These are phyloP conservation scores for Pseudolaguvia tuberculata DNA, from an alignment of 2,113 vertebrate species.

Conservation along the genomic window DNA sequence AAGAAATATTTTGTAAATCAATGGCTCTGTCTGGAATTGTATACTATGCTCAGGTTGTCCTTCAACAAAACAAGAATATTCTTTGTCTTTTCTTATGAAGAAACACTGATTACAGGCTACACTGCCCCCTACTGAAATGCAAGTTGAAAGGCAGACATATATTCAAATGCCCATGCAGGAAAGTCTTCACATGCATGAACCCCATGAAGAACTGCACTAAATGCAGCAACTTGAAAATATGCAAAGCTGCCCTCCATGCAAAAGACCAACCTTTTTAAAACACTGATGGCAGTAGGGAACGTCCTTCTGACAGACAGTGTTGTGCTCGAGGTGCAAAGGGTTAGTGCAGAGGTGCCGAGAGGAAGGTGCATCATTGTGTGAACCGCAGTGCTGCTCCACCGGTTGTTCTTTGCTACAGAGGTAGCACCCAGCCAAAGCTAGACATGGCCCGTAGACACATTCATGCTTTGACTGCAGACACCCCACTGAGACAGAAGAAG, in stretches of 20 bases:
- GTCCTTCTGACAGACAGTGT: slow-evolving; percentile 79
- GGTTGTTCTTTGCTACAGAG: slow-evolving; percentile 75
- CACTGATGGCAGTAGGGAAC: slow-evolving; percentile 86
- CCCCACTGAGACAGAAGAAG: slow-evolving; percentile 55
- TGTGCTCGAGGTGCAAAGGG: slow-evolving; percentile 82
- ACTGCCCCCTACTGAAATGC: neutral
- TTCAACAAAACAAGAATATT: neutral
- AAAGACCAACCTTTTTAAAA: slow-evolving; percentile 86
- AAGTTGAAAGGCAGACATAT: neutral
- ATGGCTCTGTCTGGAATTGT: no score
- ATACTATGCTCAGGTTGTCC: neutral
- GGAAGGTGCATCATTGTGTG: slow-evolving; percentile 71
- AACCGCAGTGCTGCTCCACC: slow-evolving; percentile 70
- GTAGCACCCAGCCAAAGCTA: slow-evolving; percentile 75
- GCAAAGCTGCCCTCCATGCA: slow-evolving; percentile 10
- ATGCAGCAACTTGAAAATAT: neutral
- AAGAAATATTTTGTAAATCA: no score
- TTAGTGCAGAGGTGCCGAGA: slow-evolving; percentile 79
- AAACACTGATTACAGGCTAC: neutral
- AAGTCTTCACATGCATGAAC: neutral
- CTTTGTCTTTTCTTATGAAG: neutral
- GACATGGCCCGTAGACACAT: slow-evolving; percentile 43
- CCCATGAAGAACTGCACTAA: neutral
- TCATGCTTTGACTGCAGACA: slow-evolving; percentile 52
- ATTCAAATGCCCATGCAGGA: neutral